Evolutionary conservation across 2,797 vertebrate species (phyloP).

Genomic region (Anas capensis): DNA sequence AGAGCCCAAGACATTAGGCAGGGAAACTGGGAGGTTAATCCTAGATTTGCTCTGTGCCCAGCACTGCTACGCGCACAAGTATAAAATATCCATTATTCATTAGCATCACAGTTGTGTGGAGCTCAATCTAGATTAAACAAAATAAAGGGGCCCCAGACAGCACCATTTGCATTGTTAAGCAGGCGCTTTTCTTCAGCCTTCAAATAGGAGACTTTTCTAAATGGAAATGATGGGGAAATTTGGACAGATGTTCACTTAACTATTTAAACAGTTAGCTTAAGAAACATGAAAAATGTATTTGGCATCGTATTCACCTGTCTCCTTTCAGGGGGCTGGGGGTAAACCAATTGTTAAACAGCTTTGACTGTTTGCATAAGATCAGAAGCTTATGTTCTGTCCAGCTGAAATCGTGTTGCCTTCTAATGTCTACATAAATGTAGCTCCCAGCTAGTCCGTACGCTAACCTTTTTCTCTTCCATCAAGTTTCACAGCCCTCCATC

Average conservation of each 20-base stretch:
- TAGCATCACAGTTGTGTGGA: conserved; percentile 77
- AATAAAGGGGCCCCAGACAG: conserved; percentile 80
- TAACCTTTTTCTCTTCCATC: conserved; percentile 63
- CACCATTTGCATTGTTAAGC: conserved; percentile 78
- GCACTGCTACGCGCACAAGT: conserved; percentile 68
- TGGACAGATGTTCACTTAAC: conserved; percentile 82
- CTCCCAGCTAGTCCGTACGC: conserved; percentile 29
- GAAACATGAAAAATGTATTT: conserved; percentile 78
- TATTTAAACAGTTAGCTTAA: conserved; percentile 84
- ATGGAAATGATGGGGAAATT: conserved; percentile 83
- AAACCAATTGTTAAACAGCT: conserved; percentile 66
- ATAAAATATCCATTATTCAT: conserved; percentile 82
- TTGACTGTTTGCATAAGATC: conserved; percentile 77
- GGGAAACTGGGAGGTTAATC: conserved; percentile 72
- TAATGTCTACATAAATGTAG: conserved; percentile 61
- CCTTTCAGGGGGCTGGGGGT: conserved; percentile 56
- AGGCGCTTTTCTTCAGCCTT: conserved; percentile 74
- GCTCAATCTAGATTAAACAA: conserved; percentile 83
- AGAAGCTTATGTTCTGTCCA: conserved; percentile 72
- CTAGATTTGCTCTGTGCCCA: conserved; percentile 76
- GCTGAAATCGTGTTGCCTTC: conserved; percentile 68
- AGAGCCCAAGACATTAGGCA: conserved; percentile 48
- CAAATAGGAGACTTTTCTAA: conserved; percentile 68
- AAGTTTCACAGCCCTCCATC: conserved; percentile 47
- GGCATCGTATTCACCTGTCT: conserved; percentile 68